Evolutionary conservation across 1,140 invertebrate species (phyloP), one percentile per base, ranked within the genome.

Genomic region (Bilobella aurantiaca): DNA sequence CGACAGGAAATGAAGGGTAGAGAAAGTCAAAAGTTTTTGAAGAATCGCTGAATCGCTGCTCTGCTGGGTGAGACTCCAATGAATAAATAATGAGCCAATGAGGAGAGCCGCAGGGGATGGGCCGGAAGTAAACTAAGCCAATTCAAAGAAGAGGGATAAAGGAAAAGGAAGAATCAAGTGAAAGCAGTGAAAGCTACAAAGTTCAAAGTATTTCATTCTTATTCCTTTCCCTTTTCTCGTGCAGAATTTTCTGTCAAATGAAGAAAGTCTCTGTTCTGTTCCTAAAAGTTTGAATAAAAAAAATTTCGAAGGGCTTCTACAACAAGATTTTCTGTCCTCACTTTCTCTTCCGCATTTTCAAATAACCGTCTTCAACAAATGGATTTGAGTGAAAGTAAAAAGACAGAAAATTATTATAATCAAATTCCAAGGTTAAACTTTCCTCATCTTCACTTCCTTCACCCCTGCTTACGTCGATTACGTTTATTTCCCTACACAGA

Each of bases 91-190:
- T 42, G 34, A 42, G 34, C 34, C 34, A 42, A 42, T 42, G 34
- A 42, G 34, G 34, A n/a, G n/a, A 42, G 34, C 34, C 34, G 34
- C 34, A 42, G 34, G 34, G 49, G 21, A 5, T 23, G 3, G 14
- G 23, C 49, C 49, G 49, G 49, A 53, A 53, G 49, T 53, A 5
- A 53, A 53, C 49, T 53, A 53, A 12, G 49, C 49, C 49, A 53
- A 53, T 23, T 53, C 49, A 53, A 53, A 14, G 49, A 14, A 12
- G 25, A 53, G 25, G 8, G 21, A 53, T 5, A 23, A 53, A 23
- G 21, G 3, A 53, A 23, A 16, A 18, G n/a, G n/a, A n/a, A n/a
- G n/a, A n/a, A n/a, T n/a, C n/a, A n/a, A n/a, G n/a, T n/a, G n/a
- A n/a, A n/a, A n/a, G n/a, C n/a, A n/a, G n/a, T n/a, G n/a, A n/a